phyloP scores from a whole-genome alignment of 2,888 invertebrate species.

The Tupiocoris notatus region DNA sequence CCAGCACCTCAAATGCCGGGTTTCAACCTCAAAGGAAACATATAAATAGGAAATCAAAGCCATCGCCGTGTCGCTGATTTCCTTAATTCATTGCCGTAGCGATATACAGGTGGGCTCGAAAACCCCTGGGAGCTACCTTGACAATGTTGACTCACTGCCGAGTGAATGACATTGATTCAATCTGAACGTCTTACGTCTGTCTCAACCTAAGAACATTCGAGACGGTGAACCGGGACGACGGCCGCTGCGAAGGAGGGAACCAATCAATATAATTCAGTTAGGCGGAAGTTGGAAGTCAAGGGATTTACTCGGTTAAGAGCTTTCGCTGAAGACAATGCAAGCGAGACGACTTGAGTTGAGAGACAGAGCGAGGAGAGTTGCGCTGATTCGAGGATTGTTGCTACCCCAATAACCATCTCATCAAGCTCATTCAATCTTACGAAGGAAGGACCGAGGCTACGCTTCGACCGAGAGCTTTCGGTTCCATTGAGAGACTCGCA shows the following conservation, averaged over 20 bases:
- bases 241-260: background rate
- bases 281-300: background rate
- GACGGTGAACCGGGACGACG: background rate
- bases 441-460: background rate
- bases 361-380: background rate
- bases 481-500: background rate
- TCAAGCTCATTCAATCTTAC: constrained; percentile 25
- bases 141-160: background rate
- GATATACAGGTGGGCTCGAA: too few species aligned
- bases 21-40: too few species aligned
- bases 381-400: constrained; percentile 22
- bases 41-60: too few species aligned
- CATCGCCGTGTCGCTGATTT: too few species aligned
- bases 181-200: background rate
- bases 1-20: too few species aligned
- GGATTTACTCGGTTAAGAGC: constrained; percentile 10
- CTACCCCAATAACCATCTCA: constrained; percentile 29
- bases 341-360: background rate
- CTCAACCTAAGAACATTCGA: background rate
- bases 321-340: background rate
- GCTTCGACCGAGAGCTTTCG: background rate
- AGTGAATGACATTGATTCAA: constrained; percentile 18
- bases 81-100: too few species aligned
- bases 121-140: too few species aligned
- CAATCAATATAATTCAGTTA: constrained; percentile 26